Evolutionary conservation across 2,797 vertebrate genomes (phyloP).

Genomic region (Apodemus agrarius): DNA sequence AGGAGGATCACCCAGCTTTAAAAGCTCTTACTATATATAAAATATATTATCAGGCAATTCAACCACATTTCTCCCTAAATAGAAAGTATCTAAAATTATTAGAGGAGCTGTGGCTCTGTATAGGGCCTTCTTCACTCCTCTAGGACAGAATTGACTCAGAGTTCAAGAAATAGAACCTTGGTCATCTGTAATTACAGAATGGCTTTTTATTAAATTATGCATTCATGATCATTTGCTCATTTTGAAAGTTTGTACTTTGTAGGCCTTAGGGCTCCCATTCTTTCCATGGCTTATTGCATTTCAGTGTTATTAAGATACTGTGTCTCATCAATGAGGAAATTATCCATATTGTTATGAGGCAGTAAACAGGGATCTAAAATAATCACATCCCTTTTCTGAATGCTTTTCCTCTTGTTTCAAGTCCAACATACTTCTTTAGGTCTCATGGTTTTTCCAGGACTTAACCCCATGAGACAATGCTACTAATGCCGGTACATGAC

Average conservation of each 20-base stretch:
- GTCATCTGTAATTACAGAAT: conserved; percentile 38
- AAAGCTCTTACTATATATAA: conserved; percentile 35
- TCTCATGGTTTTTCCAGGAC: conserved; percentile 53
- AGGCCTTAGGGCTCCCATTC: conserved; percentile 38
- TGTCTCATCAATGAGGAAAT: conserved; percentile 50
- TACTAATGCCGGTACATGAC: conserved; percentile 29
- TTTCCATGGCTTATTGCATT: conserved; percentile 35
- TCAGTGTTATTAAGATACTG: conserved; percentile 41
- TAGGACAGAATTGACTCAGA: conserved; percentile 8
- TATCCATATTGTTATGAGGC: conserved; percentile 18
- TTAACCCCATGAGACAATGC: background rate
- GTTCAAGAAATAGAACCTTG: conserved; percentile 41
- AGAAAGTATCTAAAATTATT: conserved; percentile 22
- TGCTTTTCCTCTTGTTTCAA: conserved; percentile 34
- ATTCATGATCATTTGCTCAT: conserved; percentile 41
- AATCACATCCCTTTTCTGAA: conserved; percentile 11
- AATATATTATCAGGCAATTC: conserved; percentile 57
- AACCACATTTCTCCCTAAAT: conserved; percentile 32
- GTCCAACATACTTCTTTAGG: conserved; percentile 32
- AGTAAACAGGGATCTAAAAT: conserved; percentile 46
- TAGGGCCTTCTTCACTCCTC: conserved; percentile 47
- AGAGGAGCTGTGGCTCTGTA: conserved; percentile 17
- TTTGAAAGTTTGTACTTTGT: conserved; percentile 52
- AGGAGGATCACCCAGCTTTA: conserved; percentile 15
- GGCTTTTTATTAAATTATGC: conserved; percentile 44